Evolutionary conservation across 2,888 invertebrate species (phyloP).

Genomic region (Tenthredo livida): DNA sequence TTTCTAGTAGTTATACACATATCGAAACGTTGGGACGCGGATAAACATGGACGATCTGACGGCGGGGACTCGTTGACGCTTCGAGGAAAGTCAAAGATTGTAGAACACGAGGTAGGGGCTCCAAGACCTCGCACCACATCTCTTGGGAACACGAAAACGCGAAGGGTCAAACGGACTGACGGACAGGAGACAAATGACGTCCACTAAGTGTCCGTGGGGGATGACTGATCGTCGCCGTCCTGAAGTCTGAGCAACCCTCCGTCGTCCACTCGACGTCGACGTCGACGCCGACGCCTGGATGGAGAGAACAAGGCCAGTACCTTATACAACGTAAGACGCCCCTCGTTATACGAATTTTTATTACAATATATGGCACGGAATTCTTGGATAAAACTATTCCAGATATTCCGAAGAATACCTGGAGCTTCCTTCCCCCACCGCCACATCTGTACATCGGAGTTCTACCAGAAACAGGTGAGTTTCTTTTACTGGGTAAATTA

Average conservation of each 20-base stretch:
- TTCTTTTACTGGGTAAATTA: conserved; percentile 66
- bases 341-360: conserved; percentile 15
- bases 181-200: conserved; percentile 61
- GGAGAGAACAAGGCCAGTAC: not conserved
- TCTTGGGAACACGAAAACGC: conserved; percentile 36
- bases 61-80: not conserved
- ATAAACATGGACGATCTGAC: conserved; percentile 14
- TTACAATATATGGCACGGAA: conserved; percentile 3
- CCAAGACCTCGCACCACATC: not conserved
- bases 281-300: conserved; percentile 21
- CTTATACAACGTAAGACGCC: not conserved
- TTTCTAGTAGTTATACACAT: not conserved
- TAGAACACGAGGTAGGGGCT: conserved; percentile 3
- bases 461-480: conserved; percentile 69
- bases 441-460: not conserved
- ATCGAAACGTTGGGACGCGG: not conserved
- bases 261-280: conserved; percentile 26
- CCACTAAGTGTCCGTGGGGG: conserved; percentile 56
- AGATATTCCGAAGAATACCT: conserved; percentile 24
- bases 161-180: conserved; percentile 54
- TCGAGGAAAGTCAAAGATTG: conserved; percentile 33
- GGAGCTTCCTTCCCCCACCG: not conserved
- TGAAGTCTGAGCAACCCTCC: conserved; percentile 11
- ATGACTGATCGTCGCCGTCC: conserved; percentile 47
- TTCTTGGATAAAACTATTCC: conserved; percentile 19